These are phyloP conservation scores for Rhagonycha fulva DNA, from an alignment of 2,888 invertebrate species.

Conservation along the genomic window DNA sequence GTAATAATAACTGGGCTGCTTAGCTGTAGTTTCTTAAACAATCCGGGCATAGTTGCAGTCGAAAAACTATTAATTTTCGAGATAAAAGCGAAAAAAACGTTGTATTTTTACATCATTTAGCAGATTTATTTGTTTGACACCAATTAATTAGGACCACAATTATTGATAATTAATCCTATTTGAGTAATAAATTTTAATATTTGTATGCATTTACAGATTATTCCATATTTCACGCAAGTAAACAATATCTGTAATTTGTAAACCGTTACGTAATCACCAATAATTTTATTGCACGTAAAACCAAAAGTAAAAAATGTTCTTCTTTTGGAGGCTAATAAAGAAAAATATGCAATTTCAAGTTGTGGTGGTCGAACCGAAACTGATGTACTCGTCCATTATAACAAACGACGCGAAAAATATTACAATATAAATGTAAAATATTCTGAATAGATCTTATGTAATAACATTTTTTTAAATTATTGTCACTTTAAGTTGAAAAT, in stretches of 20 bases:
- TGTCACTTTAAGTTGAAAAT: background rate
- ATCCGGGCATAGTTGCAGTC: no score
- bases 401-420: slow-evolving; percentile 1
- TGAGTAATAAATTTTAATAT: background rate
- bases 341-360: background rate
- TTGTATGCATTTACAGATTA: background rate
- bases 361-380: background rate
- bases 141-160: background rate
- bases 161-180: background rate
- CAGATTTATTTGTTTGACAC: no score
- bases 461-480: background rate
- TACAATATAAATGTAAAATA: slow-evolving; percentile 1
- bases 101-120: no score
- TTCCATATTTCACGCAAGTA: background rate
- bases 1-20: no score
- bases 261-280: background rate
- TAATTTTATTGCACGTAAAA: background rate
- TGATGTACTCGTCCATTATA: slow-evolving; percentile 1
- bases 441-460: background rate
- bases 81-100: no score
- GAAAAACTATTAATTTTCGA: no score
- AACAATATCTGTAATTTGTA: background rate
- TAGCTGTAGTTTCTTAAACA: no score
- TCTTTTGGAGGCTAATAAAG: background rate
- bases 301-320: background rate